These are phyloP conservation scores for Zele albiditarsus DNA, from an alignment of 2,888 invertebrate species.

Conservation along the genomic window DNA sequence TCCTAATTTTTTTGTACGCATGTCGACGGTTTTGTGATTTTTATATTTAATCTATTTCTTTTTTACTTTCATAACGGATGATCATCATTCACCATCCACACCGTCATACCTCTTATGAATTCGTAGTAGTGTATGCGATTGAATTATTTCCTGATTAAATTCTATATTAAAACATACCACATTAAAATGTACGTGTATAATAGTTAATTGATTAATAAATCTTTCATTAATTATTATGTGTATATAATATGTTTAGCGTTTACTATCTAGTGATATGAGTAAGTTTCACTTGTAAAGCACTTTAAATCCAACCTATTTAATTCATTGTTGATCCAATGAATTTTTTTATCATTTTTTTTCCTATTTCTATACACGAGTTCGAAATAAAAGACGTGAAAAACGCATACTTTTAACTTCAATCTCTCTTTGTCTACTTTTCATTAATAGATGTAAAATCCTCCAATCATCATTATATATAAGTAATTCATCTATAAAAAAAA, in stretches of 20 bases:
- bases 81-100: conserved; percentile 6
- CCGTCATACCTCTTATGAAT: conserved; percentile 10
- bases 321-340: conserved; percentile 40
- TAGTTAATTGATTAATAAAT: conserved; percentile 31
- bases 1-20: conserved; percentile 23
- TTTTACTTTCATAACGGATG: conserved; percentile 1
- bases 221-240: conserved; percentile 13
- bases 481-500: conserved; percentile 1
- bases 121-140: conserved; percentile 26
- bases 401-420: background rate
- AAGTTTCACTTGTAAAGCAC: conserved; percentile 71
- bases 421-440: background rate
- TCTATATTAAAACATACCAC: conserved; percentile 11
- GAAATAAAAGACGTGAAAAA: background rate
- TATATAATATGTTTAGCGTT: conserved; percentile 56
- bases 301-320: conserved; percentile 68
- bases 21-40: conserved; percentile 21
- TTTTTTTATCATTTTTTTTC: conserved; percentile 23
- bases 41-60: background rate
- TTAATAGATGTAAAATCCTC: conserved; percentile 15
- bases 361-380: conserved; percentile 11
- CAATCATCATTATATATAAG: background rate
- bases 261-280: conserved; percentile 70
- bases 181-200: conserved; percentile 23
- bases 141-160: conserved; percentile 7